Percentiles rank a stretch among this genome's conserved stretches.
Evolutionary conservation across 2,113 vertebrate genomes (phyloP).

Genomic region (Anthoscopus minutus): DNA sequence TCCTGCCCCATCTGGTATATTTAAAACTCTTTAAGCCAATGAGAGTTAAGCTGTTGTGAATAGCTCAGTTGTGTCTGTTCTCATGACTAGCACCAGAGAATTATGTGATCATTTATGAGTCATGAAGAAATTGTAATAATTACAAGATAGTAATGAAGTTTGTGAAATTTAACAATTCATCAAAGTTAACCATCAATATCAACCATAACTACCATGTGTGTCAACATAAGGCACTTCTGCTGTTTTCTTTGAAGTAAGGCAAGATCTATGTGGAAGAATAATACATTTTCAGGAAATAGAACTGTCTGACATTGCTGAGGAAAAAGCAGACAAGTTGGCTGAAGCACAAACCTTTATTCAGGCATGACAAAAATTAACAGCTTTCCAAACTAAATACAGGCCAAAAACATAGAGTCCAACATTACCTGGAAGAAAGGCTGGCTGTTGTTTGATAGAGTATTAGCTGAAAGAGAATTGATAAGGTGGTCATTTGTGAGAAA

Average conservation of each 20-base stretch:
- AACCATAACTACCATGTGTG: neutral
- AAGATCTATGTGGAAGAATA: neutral
- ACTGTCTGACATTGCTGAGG: neutral
- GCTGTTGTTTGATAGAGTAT: neutral
- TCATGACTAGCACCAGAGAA: neutral
- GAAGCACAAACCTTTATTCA: neutral
- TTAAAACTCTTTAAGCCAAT: neutral
- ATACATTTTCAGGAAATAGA: neutral
- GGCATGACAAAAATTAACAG: neutral
- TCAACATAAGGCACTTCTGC: neutral
- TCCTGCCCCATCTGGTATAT: neutral
- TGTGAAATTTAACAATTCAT: neutral
- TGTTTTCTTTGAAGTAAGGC: neutral
- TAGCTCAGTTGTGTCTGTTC: neutral
- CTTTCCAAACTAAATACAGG: neutral
- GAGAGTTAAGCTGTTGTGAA: neutral
- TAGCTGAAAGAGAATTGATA: neutral
- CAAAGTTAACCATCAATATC: neutral
- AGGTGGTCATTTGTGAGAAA: neutral
- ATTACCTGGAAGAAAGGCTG: neutral
- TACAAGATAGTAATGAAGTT: neutral
- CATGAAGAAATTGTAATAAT: neutral
- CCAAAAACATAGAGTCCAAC: neutral
- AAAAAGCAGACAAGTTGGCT: neutral
- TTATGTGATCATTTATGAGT: neutral